A percentile compares a stretch with the other conserved stretches of the same genome.
phyloP scores from a whole-genome alignment of 2,797 vertebrate genomes.

The Setipinna tenuifilis region DNA sequence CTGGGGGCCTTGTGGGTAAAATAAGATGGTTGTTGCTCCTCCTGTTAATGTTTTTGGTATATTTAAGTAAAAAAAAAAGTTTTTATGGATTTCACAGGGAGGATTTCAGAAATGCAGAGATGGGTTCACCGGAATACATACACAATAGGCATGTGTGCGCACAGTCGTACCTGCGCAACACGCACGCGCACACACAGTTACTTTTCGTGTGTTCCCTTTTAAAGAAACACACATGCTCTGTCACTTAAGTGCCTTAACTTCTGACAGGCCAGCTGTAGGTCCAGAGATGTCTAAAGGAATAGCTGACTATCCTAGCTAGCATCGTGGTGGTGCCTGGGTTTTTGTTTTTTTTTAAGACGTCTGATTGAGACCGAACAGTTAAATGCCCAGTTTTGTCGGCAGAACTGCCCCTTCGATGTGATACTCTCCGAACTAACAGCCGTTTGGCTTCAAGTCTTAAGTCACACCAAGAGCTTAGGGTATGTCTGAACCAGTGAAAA shows the following conservation, averaged over 20 bases:
- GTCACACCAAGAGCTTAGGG: not conserved
- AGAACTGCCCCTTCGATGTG: not conserved
- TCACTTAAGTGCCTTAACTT: conserved; percentile 78
- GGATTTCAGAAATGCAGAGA: not conserved
- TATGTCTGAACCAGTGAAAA: not conserved
- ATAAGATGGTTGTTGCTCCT: not conserved
- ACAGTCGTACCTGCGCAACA: conserved; percentile 29
- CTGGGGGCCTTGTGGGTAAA: not conserved
- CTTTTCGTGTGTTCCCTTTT: not conserved
- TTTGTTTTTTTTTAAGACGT: not conserved
- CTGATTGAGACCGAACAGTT: not conserved
- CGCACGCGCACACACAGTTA: conserved; percentile 52
- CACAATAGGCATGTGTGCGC: not conserved
- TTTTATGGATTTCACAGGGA: not conserved
- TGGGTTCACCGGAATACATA: not conserved
- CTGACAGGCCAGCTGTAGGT: conserved; percentile 29
- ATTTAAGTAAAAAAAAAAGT: conserved; percentile 9
- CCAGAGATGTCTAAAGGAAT: conserved; percentile 15
- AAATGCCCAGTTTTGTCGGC: not conserved
- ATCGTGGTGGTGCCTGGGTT: not conserved
- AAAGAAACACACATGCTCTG: conserved; percentile 50
- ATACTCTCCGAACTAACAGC: not conserved
- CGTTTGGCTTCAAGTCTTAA: not conserved
- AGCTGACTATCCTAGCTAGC: conserved; percentile 1
- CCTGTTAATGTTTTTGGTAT: not conserved